Conservation (phyloP, 2,888 invertebrate species). For the Saturnia japonica region DNA sequence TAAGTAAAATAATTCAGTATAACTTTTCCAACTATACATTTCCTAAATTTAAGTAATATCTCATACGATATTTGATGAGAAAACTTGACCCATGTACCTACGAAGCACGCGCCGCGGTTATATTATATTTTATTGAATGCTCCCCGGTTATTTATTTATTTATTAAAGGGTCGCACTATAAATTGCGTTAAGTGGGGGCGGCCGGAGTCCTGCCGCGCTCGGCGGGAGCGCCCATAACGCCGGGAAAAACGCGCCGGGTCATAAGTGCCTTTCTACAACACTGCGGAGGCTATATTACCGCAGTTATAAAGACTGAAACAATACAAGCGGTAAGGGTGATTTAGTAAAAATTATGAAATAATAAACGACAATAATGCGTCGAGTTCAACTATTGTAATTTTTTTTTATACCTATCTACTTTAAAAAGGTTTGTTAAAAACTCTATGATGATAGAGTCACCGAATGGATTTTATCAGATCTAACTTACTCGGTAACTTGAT, state of each 20-base stretch:
- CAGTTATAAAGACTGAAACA: constrained; percentile 29
- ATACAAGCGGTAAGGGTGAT: constrained; percentile 20
- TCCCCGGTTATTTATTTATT: constrained; percentile 80
- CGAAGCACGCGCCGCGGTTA: constrained; percentile 52
- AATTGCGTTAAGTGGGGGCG: constrained; percentile 82
- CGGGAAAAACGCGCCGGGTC: constrained; percentile 71
- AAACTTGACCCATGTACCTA: constrained; percentile 41
- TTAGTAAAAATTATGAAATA: constrained; percentile 14
- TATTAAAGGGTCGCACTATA: constrained; percentile 80
- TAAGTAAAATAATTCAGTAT: background rate
- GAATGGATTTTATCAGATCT: background rate
- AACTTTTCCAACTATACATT: constrained; percentile 14
- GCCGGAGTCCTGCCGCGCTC: constrained; percentile 71
- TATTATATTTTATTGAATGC: constrained; percentile 79
- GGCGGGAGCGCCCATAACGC: constrained; percentile 74
- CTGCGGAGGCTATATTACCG: constrained; percentile 58
- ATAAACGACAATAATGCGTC: constrained; percentile 1
- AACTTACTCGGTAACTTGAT: background rate
- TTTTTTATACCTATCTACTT: too few relatives aligned
- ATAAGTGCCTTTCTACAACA: constrained; percentile 78
- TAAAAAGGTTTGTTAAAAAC: too few relatives aligned
- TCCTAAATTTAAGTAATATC: constrained; percentile 58
- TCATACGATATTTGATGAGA: constrained; percentile 44
- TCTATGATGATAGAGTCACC: too few relatives aligned
- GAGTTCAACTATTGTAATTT: background rate